Evolutionary conservation across 2,888 invertebrate species (phyloP).

Genomic region (Julus scandinavius): DNA sequence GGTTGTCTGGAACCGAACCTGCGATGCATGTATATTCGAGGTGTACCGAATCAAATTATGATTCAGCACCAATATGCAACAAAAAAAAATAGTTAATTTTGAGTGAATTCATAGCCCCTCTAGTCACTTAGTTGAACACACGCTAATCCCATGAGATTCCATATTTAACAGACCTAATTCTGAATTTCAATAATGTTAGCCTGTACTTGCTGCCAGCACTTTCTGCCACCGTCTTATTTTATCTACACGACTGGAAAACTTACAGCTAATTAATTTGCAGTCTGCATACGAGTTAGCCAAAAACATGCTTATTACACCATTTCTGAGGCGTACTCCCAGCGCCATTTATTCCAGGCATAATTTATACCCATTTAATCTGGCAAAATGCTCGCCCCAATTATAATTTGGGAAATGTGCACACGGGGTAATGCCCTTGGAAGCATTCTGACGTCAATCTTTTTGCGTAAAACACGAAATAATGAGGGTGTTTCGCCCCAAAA

Average conservation of each 20-base stretch:
- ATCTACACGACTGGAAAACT: neutral
- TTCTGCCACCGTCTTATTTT: too few relatives aligned
- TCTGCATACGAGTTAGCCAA: neutral
- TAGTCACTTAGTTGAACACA: too few relatives aligned
- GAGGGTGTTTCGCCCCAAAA: conserved; percentile 26
- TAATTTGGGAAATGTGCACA: neutral
- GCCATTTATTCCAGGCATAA: neutral
- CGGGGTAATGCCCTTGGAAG: conserved; percentile 16
- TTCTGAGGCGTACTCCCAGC: neutral
- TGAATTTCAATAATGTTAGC: too few relatives aligned
- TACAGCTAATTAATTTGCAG: neutral
- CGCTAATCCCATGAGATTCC: too few relatives aligned
- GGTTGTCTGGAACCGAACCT: too few relatives aligned
- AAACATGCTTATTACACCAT: neutral
- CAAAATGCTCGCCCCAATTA: conserved; percentile 22
- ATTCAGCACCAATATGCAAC: too few relatives aligned
- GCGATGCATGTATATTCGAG: too few relatives aligned
- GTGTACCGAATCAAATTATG: too few relatives aligned
- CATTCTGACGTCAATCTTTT: conserved; percentile 17
- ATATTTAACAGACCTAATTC: too few relatives aligned
- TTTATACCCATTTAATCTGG: neutral
- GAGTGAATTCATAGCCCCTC: too few relatives aligned
- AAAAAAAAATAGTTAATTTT: too few relatives aligned
- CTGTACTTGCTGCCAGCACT: too few relatives aligned
- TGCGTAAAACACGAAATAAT: neutral